Evolutionary conservation across 1,140 invertebrate species (phyloP).

Genomic region (Pogonognathellus flavescens): DNA sequence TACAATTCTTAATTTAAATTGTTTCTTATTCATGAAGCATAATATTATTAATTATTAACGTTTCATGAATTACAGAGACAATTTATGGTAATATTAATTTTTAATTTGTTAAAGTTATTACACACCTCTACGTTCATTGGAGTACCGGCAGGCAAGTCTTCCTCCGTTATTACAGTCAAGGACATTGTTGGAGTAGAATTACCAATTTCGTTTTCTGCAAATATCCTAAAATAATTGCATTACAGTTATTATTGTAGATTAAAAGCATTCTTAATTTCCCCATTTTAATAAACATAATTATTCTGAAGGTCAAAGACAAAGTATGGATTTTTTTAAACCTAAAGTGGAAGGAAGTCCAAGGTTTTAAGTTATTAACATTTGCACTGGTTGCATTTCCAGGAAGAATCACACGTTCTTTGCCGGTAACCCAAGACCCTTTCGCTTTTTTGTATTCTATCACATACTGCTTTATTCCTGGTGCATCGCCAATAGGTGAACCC

Average conservation of each 20-base stretch:
- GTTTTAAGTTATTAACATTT: constrained; percentile 32
- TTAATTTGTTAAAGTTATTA: too few species aligned
- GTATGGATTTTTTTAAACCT: constrained; percentile 12
- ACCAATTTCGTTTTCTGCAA: constrained; percentile 37
- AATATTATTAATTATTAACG: too few species aligned
- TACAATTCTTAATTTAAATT: too few species aligned
- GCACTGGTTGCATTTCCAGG: neutral
- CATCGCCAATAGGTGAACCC: neutral
- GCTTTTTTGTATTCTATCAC: constrained; percentile 54
- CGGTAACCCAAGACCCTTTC: constrained; percentile 32
- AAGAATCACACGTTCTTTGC: constrained; percentile 34
- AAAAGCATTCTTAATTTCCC: too few species aligned
- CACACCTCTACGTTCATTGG: constrained; percentile 40
- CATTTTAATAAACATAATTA: too few species aligned
- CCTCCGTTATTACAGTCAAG: constrained; percentile 17
- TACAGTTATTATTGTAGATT: too few species aligned
- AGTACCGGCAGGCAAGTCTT: constrained; percentile 51
- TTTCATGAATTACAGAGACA: too few species aligned
- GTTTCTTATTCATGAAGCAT: too few species aligned
- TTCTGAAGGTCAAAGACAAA: too few species aligned
- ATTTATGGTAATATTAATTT: too few species aligned
- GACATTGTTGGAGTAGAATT: constrained; percentile 45
- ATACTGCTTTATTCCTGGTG: constrained; percentile 42
- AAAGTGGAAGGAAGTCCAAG: constrained; percentile 54
- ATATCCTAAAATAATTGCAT: constrained; percentile 24